phyloP scores from a whole-genome alignment of 2,113 vertebrate genomes.

The Varanus komodoensis region DNA sequence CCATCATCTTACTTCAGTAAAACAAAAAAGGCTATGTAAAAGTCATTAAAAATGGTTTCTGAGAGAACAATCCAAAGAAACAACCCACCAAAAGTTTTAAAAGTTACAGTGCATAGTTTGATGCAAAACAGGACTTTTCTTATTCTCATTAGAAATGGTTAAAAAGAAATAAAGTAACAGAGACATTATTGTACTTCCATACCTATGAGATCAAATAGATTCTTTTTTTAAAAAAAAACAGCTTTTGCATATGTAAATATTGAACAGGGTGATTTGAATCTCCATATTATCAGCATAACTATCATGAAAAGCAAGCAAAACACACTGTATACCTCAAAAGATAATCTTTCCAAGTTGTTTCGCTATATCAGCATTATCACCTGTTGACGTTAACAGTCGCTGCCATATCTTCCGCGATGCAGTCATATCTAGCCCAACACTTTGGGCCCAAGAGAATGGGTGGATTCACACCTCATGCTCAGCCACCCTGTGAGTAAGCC shows the following conservation, averaged over 20 bases:
- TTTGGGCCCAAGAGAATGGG: not conserved
- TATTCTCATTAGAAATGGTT: not conserved
- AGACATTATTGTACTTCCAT: not conserved
- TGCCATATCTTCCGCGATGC: not conserved
- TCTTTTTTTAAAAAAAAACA: too few species aligned
- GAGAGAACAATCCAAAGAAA: not conserved
- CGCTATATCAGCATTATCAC: not conserved
- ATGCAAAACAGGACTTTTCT: not conserved
- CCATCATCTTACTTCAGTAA: too few species aligned
- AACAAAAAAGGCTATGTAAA: not conserved
- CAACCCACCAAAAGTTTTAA: not conserved
- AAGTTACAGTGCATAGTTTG: not conserved
- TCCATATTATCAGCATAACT: not conserved
- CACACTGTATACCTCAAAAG: too few species aligned
- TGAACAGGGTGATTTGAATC: not conserved
- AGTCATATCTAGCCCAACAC: not conserved
- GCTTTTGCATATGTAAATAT: too few species aligned
- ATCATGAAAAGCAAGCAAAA: too few species aligned
- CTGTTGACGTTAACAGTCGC: not conserved
- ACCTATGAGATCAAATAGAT: not conserved
- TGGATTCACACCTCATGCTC: not conserved
- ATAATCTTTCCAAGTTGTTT: not conserved
- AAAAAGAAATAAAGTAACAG: not conserved
- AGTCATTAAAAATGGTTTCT: not conserved
- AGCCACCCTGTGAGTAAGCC: not conserved